Base-by-base conservation (phyloP, 2,113 vertebrate species). In the Osmerus eperlanus region DNA sequence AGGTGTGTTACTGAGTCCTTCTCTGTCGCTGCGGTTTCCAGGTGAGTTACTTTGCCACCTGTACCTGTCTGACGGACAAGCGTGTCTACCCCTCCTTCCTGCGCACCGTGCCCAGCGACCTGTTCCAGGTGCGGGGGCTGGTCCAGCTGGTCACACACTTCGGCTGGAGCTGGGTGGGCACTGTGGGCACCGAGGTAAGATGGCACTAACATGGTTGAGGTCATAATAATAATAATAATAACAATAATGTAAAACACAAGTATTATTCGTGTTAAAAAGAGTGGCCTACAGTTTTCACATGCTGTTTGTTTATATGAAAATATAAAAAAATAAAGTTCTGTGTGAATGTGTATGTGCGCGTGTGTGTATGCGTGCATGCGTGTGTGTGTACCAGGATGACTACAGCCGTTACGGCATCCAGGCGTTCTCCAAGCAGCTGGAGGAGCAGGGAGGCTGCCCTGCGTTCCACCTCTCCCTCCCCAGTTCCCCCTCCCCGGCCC, bases 381-480 rank as follows among this genome's bases (percentile, higher is more conserved):
- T 60, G 18, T 23, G 18, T 23, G 58, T 23, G 18, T 60, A 19
- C 56, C 28, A 92, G 75, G 90, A 92, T 60, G 92, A 92, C 72
- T 93, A 92, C 69, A 92, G 92, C 72, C 88, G 58, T 0, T 91
- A 92, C 55, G 92, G 90, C 2, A 92, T 93, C 71, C 90, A 92
- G 74, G 83, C 86, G 5, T 92, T 93, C 65, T 81, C 87, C 3
- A 73, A 80, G 65, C 87, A 90, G 78, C 83, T 92, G 23, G 71
- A 58, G 61, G 70, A 79, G 68, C 69, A 70, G 61, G 89, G 90
- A 14, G 90, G 89, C 0, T 93, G 92, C 56, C 58, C 86, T 21
- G 78, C 83, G 9, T 88, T 86, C 71, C 81, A 85, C 23, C 74
- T 68, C 52, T 90, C 84, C 6, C 86, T 93, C 77, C 89, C 91